Conservation (phyloP, 2,888 invertebrate genomes). For the Cephus spinipes region DNA sequence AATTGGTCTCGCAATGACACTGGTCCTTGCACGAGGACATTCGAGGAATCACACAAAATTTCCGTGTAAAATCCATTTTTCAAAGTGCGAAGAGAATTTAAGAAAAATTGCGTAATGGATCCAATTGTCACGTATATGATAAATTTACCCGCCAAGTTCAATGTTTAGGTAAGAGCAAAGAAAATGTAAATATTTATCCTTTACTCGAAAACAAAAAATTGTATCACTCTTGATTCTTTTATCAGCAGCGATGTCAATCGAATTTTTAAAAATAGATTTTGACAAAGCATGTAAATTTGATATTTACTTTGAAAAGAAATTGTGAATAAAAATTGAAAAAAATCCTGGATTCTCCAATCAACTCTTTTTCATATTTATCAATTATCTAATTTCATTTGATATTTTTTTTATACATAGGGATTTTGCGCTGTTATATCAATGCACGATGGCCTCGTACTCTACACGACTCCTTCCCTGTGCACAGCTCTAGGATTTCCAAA, state of each 20-base stretch:
- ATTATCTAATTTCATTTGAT: background rate
- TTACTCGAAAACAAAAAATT: too few relatives aligned
- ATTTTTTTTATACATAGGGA: conserved; percentile 68
- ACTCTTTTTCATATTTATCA: background rate
- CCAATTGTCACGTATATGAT: too few relatives aligned
- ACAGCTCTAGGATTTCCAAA: conserved; percentile 81
- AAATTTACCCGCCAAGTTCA: too few relatives aligned
- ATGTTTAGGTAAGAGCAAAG: too few relatives aligned
- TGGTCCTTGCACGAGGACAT: background rate
- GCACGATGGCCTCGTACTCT: conserved; percentile 84
- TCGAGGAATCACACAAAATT: background rate
- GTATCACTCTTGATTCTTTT: too few relatives aligned
- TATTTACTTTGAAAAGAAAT: too few relatives aligned
- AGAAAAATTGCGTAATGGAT: too few relatives aligned
- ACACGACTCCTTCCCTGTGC: conserved; percentile 78
- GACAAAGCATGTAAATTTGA: too few relatives aligned
- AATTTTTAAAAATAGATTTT: too few relatives aligned
- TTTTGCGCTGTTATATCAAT: conserved; percentile 86
- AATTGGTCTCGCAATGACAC: background rate
- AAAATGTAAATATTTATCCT: too few relatives aligned
- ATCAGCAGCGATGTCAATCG: too few relatives aligned
- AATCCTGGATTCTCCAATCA: background rate
- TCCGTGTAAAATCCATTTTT: background rate
- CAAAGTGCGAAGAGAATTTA: too few relatives aligned
- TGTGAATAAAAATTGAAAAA: background rate